A percentile compares a stretch with the other conserved stretches of the same genome.
phyloP scores from a whole-genome alignment of 2,113 vertebrate genomes.

The Halcyon malimbica region DNA sequence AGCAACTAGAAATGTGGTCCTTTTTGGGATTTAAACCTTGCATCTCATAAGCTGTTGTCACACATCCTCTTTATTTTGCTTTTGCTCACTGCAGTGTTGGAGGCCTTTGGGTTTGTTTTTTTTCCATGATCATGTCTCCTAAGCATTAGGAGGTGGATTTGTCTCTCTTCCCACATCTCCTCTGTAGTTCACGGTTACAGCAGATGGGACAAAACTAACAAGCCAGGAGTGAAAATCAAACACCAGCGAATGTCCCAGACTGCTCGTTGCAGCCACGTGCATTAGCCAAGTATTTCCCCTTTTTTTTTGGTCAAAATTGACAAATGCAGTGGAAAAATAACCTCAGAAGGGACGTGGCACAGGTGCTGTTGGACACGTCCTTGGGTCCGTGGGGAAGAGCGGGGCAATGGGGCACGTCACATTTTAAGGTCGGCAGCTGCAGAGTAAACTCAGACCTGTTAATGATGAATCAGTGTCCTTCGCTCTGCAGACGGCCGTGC shows the following conservation, averaged over 20 bases:
- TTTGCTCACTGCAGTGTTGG: accelerated
- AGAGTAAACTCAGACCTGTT: not conserved
- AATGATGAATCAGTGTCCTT: not conserved
- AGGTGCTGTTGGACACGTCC: accelerated
- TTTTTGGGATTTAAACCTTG: not conserved
- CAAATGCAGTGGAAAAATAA: accelerated
- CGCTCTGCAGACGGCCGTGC: accelerated
- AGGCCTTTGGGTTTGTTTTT: not conserved
- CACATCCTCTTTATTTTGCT: not conserved
- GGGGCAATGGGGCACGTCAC: accelerated
- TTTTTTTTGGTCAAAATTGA: not conserved
- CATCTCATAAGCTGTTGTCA: not conserved
- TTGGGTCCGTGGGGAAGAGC: accelerated
- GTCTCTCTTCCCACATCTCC: not conserved
- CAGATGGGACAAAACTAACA: not conserved
- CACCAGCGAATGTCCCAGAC: accelerated
- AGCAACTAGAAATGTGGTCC: not conserved
- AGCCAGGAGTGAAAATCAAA: not conserved
- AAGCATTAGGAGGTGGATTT: not conserved
- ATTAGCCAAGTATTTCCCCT: not conserved
- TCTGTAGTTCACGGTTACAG: not conserved
- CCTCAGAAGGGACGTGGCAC: accelerated
- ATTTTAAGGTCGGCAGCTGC: not conserved
- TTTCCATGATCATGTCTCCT: accelerated
- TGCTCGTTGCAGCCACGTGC: not conserved